Evolutionary conservation across 2,113 vertebrate genomes (phyloP).

Genomic region (Anas platyrhynchos): DNA sequence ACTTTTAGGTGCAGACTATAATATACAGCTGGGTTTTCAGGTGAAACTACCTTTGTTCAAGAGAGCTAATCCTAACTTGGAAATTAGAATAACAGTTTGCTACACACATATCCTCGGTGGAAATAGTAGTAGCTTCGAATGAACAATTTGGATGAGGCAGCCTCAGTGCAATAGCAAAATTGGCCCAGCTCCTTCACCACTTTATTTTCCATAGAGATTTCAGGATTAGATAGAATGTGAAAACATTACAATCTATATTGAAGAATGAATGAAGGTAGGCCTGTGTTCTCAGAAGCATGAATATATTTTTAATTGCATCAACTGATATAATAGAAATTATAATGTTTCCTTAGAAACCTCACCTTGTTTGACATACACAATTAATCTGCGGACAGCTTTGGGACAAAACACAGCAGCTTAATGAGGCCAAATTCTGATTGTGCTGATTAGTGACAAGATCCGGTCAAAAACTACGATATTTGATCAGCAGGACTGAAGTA

Average conservation of each 20-base stretch:
- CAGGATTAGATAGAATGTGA: not conserved
- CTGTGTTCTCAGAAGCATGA: not conserved
- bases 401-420: not conserved
- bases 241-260: not conserved
- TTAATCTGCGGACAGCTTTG: not conserved
- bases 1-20: not conserved
- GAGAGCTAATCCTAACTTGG: not conserved
- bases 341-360: constrained; percentile 35
- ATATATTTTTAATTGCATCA: not conserved
- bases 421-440: not conserved
- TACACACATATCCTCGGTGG: not conserved
- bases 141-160: not conserved
- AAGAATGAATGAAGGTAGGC: not conserved
- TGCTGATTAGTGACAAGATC: not conserved
- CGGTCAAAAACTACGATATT: not conserved
- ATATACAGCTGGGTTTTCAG: not conserved
- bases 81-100: not conserved
- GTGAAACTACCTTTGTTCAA: not conserved
- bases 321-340: not conserved
- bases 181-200: not conserved
- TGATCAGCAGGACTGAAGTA: not conserved
- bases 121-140: not conserved
- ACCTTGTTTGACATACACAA: not conserved
- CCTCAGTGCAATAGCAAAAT: not conserved
- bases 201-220: not conserved